phyloP scores from a whole-genome alignment of 2,797 vertebrate genomes.

The Pipistrellus pygmaeus region DNA sequence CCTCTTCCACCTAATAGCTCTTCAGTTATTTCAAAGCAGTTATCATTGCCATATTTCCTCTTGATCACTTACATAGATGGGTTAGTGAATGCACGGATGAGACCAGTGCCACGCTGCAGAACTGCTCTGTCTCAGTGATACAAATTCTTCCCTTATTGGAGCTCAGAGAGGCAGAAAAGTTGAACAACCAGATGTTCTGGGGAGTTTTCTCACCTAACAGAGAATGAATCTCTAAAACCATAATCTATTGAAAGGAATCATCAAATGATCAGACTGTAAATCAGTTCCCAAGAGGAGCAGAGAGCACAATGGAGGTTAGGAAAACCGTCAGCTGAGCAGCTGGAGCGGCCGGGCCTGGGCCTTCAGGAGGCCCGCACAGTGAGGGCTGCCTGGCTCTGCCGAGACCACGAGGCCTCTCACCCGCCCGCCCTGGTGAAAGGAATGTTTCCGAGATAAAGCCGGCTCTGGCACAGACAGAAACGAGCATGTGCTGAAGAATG shows the following conservation, averaged over 20 bases:
- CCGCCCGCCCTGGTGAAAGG: neutral
- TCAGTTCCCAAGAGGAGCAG: neutral
- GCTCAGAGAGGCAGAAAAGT: neutral
- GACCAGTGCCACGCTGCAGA: neutral
- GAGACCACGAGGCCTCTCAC: neutral
- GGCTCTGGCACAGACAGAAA: neutral
- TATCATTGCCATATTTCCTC: neutral
- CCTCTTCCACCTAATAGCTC: neutral
- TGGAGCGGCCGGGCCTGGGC: neutral
- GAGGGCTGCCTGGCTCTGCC: neutral
- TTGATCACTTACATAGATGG: too few relatives aligned
- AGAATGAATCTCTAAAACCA: constrained; percentile 42
- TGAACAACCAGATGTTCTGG: neutral
- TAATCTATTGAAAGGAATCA: neutral
- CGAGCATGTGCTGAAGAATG: neutral
- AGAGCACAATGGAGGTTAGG: constrained; percentile 39
- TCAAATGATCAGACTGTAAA: constrained; percentile 38
- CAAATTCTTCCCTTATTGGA: constrained; percentile 44
- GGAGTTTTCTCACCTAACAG: neutral
- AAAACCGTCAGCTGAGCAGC: neutral
- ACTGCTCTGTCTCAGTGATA: neutral
- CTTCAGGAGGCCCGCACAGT: too few relatives aligned
- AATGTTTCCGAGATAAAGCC: neutral
- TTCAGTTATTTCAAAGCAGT: constrained; percentile 25
- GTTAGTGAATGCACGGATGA: too few relatives aligned